Conservation (phyloP, 2,797 vertebrate species). For the Poliocrania exsul region DNA sequence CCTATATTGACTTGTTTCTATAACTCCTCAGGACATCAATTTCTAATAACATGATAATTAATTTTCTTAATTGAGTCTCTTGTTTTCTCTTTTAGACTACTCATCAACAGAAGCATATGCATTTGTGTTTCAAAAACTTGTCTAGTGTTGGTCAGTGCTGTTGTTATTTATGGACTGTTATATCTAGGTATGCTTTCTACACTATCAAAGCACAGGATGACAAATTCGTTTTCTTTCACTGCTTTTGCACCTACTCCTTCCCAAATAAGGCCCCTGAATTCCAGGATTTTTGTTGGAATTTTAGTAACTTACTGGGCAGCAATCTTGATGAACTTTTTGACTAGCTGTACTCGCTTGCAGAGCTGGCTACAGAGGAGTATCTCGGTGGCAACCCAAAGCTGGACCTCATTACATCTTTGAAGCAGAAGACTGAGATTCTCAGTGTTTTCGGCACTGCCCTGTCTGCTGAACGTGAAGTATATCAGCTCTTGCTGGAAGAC, state of each 20-base stretch:
- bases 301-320: conserved; percentile 90
- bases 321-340: conserved; percentile 99
- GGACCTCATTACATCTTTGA: conserved; percentile 94
- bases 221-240: neutral
- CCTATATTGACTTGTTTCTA: neutral
- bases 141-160: neutral
- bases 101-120: neutral
- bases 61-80: neutral
- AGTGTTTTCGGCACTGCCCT: conserved; percentile 83
- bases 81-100: neutral
- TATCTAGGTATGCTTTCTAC: neutral
- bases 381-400: conserved; percentile 97
- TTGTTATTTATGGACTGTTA: neutral
- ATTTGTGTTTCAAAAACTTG: neutral
- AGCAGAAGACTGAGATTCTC: conserved; percentile 90
- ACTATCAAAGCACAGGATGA: neutral
- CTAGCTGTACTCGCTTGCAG: conserved; percentile 94
- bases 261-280: neutral
- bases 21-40: neutral
- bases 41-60: neutral
- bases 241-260: neutral
- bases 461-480: conserved; percentile 93
- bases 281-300: neutral
- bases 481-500: conserved; percentile 93
- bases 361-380: conserved; percentile 90